A percentile compares a stretch with the other conserved stretches of the same genome.
phyloP scores from a whole-genome alignment of 2,888 invertebrate species.

The Hirtodrosophila trivittata region DNA sequence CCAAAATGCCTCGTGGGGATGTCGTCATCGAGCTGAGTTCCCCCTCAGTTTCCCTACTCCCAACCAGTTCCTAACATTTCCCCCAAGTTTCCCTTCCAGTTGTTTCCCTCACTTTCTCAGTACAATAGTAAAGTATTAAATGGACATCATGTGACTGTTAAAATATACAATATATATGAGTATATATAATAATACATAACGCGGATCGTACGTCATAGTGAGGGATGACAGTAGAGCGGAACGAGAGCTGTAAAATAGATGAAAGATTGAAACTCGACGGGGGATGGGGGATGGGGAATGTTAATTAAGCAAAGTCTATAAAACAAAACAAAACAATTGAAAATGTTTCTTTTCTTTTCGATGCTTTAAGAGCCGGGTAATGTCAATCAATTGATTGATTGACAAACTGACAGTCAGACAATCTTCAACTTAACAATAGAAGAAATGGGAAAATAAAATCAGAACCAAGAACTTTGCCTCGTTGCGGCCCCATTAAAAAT shows the following conservation, averaged over 20 bases:
- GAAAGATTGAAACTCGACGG: neutral
- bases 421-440: no score
- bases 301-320: slow-evolving; percentile 27
- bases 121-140: slow-evolving; percentile 17
- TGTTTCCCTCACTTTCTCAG: neutral
- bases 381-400: slow-evolving; percentile 58
- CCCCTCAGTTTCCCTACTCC: no score
- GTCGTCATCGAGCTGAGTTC: slow-evolving; percentile 2
- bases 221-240: slow-evolving; percentile 18
- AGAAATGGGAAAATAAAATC: neutral
- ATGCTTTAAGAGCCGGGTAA: slow-evolving; percentile 19
- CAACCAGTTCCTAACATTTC: no score
- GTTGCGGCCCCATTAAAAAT: slow-evolving; percentile 25
- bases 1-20: slow-evolving; percentile 1
- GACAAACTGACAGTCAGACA: neutral
- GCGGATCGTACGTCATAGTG: slow-evolving; percentile 20
- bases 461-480: neutral
- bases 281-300: slow-evolving; percentile 4
- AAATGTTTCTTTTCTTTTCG: slow-evolving; percentile 3
- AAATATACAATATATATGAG: neutral
- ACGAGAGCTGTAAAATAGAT: slow-evolving; percentile 14
- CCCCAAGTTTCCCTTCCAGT: no score
- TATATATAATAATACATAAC: no score
- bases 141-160: slow-evolving; percentile 39
- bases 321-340: slow-evolving; percentile 54